Conservation (phyloP, 2,888 invertebrate species). For the Scaptomyza caliginosa region DNA sequence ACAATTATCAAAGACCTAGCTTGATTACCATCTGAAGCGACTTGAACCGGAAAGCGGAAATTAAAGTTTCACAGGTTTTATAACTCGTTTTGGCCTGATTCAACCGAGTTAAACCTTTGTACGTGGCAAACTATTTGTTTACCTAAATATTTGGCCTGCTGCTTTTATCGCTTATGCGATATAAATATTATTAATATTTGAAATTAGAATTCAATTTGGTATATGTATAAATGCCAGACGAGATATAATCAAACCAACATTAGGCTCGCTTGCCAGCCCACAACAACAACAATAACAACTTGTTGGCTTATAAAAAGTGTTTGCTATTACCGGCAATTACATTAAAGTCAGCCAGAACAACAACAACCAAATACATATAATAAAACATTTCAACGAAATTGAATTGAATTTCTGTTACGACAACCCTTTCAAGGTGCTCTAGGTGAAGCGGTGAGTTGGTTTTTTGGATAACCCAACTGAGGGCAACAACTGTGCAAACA, state of each 20-base stretch:
- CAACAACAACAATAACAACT: constrained; percentile 35
- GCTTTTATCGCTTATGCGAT: constrained; percentile 5
- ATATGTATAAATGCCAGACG: constrained; percentile 35
- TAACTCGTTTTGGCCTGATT: neutral
- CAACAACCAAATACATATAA: constrained; percentile 52
- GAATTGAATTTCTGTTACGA: constrained; percentile 61
- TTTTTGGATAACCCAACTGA: constrained; percentile 35
- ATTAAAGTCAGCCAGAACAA: constrained; percentile 60
- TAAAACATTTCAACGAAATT: constrained; percentile 70
- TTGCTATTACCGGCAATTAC: constrained; percentile 66
- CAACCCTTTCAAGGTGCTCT: constrained; percentile 60
- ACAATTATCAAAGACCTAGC: constrained; percentile 29
- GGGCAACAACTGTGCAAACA: constrained; percentile 53
- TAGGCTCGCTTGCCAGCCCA: constrained; percentile 29
- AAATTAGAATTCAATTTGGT: constrained; percentile 58
- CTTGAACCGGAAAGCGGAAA: neutral
- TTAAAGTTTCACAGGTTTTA: too few relatives aligned
- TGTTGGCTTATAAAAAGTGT: constrained; percentile 62
- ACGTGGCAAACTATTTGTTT: neutral
- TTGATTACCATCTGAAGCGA: constrained; percentile 2
- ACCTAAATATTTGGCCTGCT: neutral
- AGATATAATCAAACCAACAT: constrained; percentile 52
- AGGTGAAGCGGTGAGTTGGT: neutral
- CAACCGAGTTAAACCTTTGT: too few relatives aligned
- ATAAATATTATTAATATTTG: constrained; percentile 25